Percentiles rank a stretch among this genome's conserved stretches.
These are phyloP conservation scores for Apodemus speciosus DNA, from an alignment of 2,113 vertebrate species.

Conservation along the genomic window DNA sequence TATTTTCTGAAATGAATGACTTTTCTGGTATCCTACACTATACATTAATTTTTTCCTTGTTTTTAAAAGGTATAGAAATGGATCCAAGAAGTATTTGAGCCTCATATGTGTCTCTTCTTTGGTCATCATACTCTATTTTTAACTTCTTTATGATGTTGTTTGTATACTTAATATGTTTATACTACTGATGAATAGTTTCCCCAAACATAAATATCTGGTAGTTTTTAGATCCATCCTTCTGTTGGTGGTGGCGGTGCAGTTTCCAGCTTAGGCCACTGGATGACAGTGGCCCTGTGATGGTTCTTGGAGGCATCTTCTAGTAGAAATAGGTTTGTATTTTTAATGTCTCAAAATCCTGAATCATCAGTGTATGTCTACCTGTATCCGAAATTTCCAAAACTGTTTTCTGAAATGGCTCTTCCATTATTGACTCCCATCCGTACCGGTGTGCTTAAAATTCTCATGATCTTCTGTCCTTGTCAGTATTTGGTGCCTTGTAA, in stretches of 20 bases:
- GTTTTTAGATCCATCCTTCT: neutral
- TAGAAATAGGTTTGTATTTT: neutral
- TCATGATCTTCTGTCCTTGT: neutral
- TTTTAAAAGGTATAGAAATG: neutral
- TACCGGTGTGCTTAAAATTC: no score
- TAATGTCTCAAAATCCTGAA: neutral
- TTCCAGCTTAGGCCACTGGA: neutral
- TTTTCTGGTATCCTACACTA: neutral
- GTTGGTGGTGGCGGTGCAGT: neutral
- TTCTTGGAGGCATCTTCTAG: neutral
- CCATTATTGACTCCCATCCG: no score
- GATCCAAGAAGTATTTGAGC: neutral
- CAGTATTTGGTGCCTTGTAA: neutral
- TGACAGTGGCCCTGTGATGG: no score
- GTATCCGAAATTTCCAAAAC: neutral
- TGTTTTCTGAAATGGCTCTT: neutral
- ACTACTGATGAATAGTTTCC: neutral
- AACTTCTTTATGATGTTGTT: neutral
- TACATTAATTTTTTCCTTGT: conserved; percentile 1
- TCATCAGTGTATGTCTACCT: neutral
- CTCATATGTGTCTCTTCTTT: neutral
- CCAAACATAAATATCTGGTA: neutral
- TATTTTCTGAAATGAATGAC: neutral
- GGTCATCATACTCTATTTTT: neutral
- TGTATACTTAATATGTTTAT: neutral